These are phyloP conservation scores for Chionomys nivalis DNA, from an alignment of 2,113 vertebrate species.

Conservation along the genomic window DNA sequence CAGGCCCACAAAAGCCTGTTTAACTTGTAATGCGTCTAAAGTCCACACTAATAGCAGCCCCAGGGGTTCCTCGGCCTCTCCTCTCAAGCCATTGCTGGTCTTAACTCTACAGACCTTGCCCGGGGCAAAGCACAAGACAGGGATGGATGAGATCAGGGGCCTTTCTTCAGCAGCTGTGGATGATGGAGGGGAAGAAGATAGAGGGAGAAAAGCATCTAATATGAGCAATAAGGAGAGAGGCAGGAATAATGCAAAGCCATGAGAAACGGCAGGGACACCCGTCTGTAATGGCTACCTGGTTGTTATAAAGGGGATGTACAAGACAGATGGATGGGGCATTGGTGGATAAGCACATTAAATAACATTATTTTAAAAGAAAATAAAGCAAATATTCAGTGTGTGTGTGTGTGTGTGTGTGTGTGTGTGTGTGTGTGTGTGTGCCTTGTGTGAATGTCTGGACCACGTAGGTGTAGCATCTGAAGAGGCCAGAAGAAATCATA, in stretches of 20 bases:
- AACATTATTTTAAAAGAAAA: neutral
- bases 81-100: constrained; percentile 64
- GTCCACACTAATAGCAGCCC: constrained; percentile 73
- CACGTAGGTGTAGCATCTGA: neutral
- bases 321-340: neutral
- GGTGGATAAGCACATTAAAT: neutral
- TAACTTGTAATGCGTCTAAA: constrained; percentile 74
- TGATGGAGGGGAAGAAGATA: neutral
- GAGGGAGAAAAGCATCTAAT: neutral
- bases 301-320: neutral
- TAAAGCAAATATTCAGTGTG: neutral
- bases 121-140: constrained; percentile 59
- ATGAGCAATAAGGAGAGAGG: neutral
- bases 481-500: no score
- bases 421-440: neutral
- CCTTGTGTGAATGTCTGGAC: neutral
- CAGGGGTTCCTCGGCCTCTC: constrained; percentile 60
- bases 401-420: neutral
- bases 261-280: neutral
- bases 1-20: constrained; percentile 68
- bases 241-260: neutral
- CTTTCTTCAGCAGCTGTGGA: neutral
- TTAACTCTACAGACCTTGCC: constrained; percentile 74
- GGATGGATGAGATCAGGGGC: constrained; percentile 22
- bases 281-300: accelerated